A percentile compares a stretch with the other conserved stretches of the same genome.
These are phyloP conservation scores for Otocyon megalotis DNA, from an alignment of 2,113 vertebrate genomes.

Conservation along the genomic window DNA sequence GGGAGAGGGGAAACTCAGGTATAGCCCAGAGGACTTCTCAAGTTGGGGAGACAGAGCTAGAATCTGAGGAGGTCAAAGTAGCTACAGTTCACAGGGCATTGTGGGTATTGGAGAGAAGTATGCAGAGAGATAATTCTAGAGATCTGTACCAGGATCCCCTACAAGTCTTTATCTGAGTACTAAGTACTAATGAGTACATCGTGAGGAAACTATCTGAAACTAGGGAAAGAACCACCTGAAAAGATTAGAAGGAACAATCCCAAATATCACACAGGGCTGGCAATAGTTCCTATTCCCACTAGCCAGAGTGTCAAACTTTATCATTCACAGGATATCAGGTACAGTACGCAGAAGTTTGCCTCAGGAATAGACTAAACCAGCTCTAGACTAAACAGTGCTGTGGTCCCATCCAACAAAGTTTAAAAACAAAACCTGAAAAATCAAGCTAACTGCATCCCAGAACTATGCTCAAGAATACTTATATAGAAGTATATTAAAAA, in stretches of 20 bases:
- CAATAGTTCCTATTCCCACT: not conserved
- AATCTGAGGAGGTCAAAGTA: not conserved
- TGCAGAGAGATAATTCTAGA: not conserved
- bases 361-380: not conserved
- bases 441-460: not conserved
- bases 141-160: not conserved
- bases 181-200: not conserved
- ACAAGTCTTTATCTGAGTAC: not conserved
- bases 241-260: not conserved
- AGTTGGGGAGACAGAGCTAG: not conserved
- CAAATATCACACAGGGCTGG: not conserved
- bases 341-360: not conserved
- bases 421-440: conserved; percentile 8
- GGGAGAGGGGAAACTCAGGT: not conserved
- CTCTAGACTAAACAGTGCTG: not conserved
- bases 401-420: not conserved
- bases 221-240: not conserved
- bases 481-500: not conserved
- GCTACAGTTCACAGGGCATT: not conserved
- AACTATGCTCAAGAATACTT: not conserved
- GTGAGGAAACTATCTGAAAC: not conserved
- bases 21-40: not conserved
- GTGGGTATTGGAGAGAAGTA: not conserved
- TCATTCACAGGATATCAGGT: not conserved
- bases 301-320: not conserved